Conservation (phyloP, 2,888 invertebrate genomes). For the Spisula subtruncata region DNA sequence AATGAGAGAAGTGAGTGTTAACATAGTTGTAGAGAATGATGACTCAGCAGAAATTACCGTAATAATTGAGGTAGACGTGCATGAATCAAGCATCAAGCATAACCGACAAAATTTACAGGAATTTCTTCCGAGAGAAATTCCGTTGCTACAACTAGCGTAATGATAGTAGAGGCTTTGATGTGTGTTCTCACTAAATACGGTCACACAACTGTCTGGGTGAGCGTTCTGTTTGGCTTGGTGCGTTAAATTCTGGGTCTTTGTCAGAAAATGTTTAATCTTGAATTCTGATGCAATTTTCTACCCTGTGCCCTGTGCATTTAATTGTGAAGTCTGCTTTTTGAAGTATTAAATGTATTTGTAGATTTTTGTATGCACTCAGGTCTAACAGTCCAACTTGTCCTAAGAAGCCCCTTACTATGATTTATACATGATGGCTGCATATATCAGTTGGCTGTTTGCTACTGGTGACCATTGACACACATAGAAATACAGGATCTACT, state of each 20-base stretch:
- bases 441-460: too few relatives aligned
- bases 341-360: too few relatives aligned
- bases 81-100: conserved; percentile 21
- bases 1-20: conserved; percentile 8
- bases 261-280: background rate
- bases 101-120: conserved; percentile 12
- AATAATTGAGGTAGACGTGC: conserved; percentile 23
- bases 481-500: too few relatives aligned
- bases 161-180: conserved; percentile 14
- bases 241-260: background rate
- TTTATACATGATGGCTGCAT: too few relatives aligned
- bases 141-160: conserved; percentile 17
- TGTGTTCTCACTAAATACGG: conserved; percentile 16
- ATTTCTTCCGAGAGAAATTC: conserved; percentile 2
- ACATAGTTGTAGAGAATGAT: conserved; percentile 11
- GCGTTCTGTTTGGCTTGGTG: conserved; percentile 3
- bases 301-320: too few relatives aligned
- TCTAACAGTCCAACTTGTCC: too few relatives aligned
- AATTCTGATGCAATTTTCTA: too few relatives aligned
- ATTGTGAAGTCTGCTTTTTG: too few relatives aligned
- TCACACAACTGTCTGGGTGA: conserved; percentile 6
- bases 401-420: too few relatives aligned
- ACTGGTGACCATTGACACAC: too few relatives aligned
- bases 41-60: conserved; percentile 7
- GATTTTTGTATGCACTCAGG: too few relatives aligned